A percentile compares a stretch with the other conserved stretches of the same genome.
Conservation (phyloP, 2,797 vertebrate genomes). For the Sebastes itinus region DNA sequence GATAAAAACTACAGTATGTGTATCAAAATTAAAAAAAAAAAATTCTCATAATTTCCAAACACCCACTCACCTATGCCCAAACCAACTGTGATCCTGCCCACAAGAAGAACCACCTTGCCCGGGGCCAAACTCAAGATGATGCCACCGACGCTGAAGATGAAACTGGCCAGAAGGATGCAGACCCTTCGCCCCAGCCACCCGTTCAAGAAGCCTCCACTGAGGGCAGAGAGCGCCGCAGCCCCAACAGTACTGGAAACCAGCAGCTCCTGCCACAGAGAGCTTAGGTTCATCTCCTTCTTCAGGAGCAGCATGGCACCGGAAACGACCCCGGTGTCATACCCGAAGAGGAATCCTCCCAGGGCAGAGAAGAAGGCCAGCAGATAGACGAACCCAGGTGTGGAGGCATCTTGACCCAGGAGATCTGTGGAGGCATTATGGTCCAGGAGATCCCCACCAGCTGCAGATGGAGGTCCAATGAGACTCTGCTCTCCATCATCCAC, state of each 20-base stretch:
- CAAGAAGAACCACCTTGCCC: constrained; percentile 88
- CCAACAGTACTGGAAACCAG: constrained; percentile 94
- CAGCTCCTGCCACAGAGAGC: constrained; percentile 94
- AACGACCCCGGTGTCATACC: constrained; percentile 97
- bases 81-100: constrained; percentile 90
- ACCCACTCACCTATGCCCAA: constrained; percentile 91
- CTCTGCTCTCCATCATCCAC: constrained; percentile 77
- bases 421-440: constrained; percentile 71
- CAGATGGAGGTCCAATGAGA: constrained; percentile 74
- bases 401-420: constrained; percentile 60
- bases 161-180: constrained; percentile 91
- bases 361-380: constrained; percentile 90
- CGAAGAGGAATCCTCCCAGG: constrained; percentile 95
- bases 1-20: not conserved
- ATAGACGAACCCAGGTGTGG: constrained; percentile 86
- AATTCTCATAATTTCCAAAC: not conserved
- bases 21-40: not conserved
- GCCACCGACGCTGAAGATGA: constrained; percentile 88
- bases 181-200: constrained; percentile 87
- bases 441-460: constrained; percentile 61
- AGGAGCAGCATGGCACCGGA: constrained; percentile 96
- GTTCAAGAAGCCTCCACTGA: constrained; percentile 89
- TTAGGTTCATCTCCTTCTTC: constrained; percentile 91
- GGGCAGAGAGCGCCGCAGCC: constrained; percentile 89
- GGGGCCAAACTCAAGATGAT: constrained; percentile 83